These are phyloP conservation scores for Stegodyphus dumicola DNA, from an alignment of 1,140 invertebrate genomes.

Conservation along the genomic window DNA sequence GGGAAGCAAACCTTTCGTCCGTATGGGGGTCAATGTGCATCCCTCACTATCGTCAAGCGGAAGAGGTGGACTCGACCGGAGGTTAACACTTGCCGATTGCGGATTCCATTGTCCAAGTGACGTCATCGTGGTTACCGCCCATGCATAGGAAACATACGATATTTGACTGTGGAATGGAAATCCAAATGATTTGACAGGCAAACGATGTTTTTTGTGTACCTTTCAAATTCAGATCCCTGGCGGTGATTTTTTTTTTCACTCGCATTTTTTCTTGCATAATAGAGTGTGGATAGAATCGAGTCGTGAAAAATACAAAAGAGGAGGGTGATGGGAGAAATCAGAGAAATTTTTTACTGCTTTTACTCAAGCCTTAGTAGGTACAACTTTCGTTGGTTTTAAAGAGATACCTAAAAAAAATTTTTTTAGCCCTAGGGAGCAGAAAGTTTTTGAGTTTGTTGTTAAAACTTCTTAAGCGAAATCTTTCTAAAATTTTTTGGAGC, in stretches of 20 bases:
- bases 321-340: neutral
- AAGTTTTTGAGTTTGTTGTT: too few relatives aligned
- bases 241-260: slow-evolving; percentile 15
- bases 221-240: neutral
- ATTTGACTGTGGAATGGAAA: slow-evolving; percentile 17
- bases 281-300: too few relatives aligned
- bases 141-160: slow-evolving; percentile 21
- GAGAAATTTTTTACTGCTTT: neutral
- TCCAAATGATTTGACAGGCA: slow-evolving; percentile 25
- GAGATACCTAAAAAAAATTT: too few relatives aligned
- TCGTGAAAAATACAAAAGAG: too few relatives aligned
- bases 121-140: slow-evolving; percentile 37
- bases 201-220: slow-evolving; percentile 1
- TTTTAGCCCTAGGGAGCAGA: too few relatives aligned
- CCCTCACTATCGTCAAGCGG: neutral
- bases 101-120: slow-evolving; percentile 22
- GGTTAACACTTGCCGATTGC: slow-evolving; percentile 39
- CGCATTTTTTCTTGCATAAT: neutral
- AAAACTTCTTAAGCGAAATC: too few relatives aligned
- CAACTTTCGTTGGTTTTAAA: neutral
- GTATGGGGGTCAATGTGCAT: slow-evolving; percentile 17
- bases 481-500: too few relatives aligned
- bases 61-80: slow-evolving; percentile 24
- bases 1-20: neutral
- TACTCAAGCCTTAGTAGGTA: neutral